Conservation (phyloP, 2,888 invertebrate genomes). For the Drepanosiphum platanoidis region DNA sequence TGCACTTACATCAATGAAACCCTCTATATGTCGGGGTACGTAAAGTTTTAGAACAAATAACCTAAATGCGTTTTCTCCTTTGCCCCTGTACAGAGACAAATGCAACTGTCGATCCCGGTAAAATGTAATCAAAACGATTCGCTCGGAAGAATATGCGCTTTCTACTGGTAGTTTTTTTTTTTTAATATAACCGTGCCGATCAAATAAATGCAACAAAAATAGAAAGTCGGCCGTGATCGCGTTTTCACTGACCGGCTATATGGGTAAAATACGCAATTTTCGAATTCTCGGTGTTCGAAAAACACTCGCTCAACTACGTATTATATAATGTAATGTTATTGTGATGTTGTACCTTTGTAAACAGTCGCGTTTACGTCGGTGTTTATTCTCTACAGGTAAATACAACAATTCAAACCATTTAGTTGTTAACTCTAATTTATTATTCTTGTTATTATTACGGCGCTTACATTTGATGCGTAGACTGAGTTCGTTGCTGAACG, state of each 20-base stretch:
- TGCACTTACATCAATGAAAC: too few species aligned
- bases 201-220: not conserved
- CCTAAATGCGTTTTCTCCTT: too few species aligned
- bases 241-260: not conserved
- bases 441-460: not conserved
- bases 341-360: too few species aligned
- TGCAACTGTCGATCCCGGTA: not conserved
- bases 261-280: not conserved
- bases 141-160: not conserved
- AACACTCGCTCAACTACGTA: not conserved
- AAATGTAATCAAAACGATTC: not conserved
- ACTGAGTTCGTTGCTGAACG: conserved; percentile 84
- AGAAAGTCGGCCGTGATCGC: not conserved
- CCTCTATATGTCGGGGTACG: too few species aligned
- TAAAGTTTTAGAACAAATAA: too few species aligned
- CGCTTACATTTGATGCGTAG: conserved; percentile 89
- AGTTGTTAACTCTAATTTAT: too few species aligned
- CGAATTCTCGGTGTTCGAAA: not conserved
- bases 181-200: not conserved
- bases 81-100: too few species aligned
- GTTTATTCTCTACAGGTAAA: too few species aligned
- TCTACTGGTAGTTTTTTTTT: not conserved
- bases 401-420: too few species aligned
- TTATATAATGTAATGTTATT: not conserved
- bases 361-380: too few species aligned